These are phyloP conservation scores for Isotomurus palustris DNA, from an alignment of 2,888 invertebrate species.

Conservation along the genomic window DNA sequence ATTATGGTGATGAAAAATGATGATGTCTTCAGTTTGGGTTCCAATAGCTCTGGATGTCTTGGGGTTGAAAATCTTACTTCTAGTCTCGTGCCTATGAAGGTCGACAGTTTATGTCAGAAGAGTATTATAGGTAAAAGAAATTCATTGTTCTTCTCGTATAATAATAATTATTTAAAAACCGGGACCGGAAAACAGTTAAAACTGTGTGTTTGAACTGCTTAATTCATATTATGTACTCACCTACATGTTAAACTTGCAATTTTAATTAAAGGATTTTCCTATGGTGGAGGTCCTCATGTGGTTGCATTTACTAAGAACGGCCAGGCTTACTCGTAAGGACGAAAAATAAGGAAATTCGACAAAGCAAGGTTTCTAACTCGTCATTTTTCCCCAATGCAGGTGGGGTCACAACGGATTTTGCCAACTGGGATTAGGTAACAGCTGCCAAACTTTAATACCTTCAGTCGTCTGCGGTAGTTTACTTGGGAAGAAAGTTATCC, in stretches of 20 bases:
- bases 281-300: slow-evolving; percentile 60
- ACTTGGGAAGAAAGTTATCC: slow-evolving; percentile 52
- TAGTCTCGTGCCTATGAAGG: slow-evolving; percentile 55
- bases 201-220: no score
- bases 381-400: no score
- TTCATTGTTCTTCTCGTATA: background rate
- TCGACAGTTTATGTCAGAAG: slow-evolving; percentile 55
- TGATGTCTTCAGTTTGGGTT: slow-evolving; percentile 58
- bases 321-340: slow-evolving; percentile 54
- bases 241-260: background rate
- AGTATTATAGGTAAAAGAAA: slow-evolving; percentile 51
- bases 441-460: slow-evolving; percentile 55
- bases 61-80: slow-evolving; percentile 56
- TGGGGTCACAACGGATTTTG: slow-evolving; percentile 53
- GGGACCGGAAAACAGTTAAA: background rate
- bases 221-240: background rate
- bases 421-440: slow-evolving; percentile 50
- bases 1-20: slow-evolving; percentile 58
- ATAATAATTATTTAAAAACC: background rate
- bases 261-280: slow-evolving; percentile 52
- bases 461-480: slow-evolving; percentile 53
- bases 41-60: slow-evolving; percentile 57
- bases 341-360: no score
- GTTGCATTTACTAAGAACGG: slow-evolving; percentile 57
- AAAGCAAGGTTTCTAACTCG: no score